These are phyloP conservation scores for Alloscopus bannaensis DNA, from an alignment of 2,888 invertebrate species.

Conservation along the genomic window DNA sequence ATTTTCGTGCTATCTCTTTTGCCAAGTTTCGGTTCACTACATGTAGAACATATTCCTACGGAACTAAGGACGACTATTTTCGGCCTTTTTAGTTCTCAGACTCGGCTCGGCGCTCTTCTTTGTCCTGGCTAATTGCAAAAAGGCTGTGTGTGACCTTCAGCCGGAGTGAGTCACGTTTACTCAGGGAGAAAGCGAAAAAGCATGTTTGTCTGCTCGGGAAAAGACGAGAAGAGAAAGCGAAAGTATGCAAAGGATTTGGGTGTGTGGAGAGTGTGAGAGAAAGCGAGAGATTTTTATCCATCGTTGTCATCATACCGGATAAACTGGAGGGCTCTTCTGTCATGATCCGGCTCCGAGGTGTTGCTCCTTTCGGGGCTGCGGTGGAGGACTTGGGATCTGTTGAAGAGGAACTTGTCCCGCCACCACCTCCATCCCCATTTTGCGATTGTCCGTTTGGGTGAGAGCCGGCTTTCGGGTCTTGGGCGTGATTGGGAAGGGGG, in stretches of 20 bases:
- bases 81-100: no score
- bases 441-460: constrained; percentile 69
- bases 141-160: no score
- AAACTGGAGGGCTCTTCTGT: constrained; percentile 80
- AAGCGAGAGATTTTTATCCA: no score
- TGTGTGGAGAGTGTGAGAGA: no score
- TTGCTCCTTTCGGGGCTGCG: constrained; percentile 32
- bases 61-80: no score
- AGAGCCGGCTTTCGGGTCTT: constrained; percentile 63
- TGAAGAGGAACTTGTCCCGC: constrained; percentile 46
- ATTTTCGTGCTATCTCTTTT: no score
- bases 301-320: constrained; percentile 77
- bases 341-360: constrained; percentile 72
- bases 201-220: not conserved
- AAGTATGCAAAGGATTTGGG: constrained; percentile 22
- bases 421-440: constrained; percentile 55
- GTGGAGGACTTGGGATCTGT: constrained; percentile 46
- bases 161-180: not conserved
- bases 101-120: no score
- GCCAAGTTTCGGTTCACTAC: no score
- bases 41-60: no score
- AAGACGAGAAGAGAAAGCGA: not conserved
- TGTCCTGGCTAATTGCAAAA: no score
- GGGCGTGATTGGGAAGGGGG: constrained; percentile 67
- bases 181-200: no score